Evolutionary conservation across 2,113 vertebrate species (phyloP).

Genomic region (Pygoscelis antarcticus): DNA sequence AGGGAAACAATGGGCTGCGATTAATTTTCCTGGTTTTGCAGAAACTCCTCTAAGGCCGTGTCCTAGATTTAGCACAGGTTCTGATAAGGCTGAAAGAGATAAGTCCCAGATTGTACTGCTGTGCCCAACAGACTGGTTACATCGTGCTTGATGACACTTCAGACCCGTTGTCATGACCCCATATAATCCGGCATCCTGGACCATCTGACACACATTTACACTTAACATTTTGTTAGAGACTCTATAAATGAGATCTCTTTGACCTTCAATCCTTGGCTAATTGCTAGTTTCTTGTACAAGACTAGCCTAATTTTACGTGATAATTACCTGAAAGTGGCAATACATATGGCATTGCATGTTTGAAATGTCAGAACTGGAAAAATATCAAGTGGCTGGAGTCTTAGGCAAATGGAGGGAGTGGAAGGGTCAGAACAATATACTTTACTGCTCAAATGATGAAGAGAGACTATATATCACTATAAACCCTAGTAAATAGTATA

Average conservation of each 20-base stretch:
- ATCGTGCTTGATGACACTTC: conserved; percentile 67
- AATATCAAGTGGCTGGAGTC: conserved; percentile 70
- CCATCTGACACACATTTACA: conserved; percentile 96
- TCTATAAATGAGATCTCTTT: conserved; percentile 84
- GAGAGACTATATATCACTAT: background rate
- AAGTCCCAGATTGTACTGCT: conserved; percentile 75
- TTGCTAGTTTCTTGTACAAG: conserved; percentile 83
- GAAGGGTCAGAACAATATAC: conserved; percentile 39
- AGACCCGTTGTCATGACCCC: conserved; percentile 68
- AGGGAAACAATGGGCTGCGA: background rate
- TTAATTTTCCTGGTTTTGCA: conserved; percentile 16
- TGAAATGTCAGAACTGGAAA: conserved; percentile 80
- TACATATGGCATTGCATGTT: conserved; percentile 75
- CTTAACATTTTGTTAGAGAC: conserved; percentile 87
- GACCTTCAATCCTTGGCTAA: conserved; percentile 85
- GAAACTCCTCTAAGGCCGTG: conserved; percentile 49
- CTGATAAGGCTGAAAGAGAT: conserved; percentile 55
- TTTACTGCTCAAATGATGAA: conserved; percentile 38
- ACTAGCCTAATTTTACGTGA: conserved; percentile 82
- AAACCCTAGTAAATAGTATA: conserved; percentile 12
- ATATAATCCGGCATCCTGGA: conserved; percentile 83
- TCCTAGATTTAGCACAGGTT: conserved; percentile 60
- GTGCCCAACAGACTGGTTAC: conserved; percentile 64
- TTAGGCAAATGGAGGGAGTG: conserved; percentile 49
- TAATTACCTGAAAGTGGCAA: conserved; percentile 82